These are phyloP conservation scores for Andinoacara biseriatus DNA, from an alignment of 2,113 vertebrate species.

Conservation along the genomic window DNA sequence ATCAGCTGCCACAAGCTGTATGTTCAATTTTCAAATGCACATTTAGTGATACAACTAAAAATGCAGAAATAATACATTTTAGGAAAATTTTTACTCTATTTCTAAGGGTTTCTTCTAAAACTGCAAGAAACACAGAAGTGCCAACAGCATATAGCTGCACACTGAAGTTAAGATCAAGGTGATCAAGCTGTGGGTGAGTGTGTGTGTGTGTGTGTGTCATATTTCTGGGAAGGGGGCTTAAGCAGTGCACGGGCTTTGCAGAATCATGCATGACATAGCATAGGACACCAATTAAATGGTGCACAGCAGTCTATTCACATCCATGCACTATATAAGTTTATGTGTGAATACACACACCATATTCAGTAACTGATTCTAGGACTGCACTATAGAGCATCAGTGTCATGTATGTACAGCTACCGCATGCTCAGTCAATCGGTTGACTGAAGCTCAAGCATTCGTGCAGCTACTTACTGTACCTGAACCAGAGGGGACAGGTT, in stretches of 20 bases:
- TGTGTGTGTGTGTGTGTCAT: neutral
- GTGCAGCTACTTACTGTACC: slow-evolving; percentile 81
- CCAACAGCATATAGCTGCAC: slow-evolving; percentile 35
- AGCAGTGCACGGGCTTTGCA: slow-evolving; percentile 53
- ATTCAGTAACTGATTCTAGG: slow-evolving; percentile 16
- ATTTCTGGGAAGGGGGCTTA: slow-evolving; percentile 34
- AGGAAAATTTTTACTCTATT: neutral
- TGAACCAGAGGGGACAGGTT: slow-evolving; percentile 83
- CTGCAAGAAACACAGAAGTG: slow-evolving; percentile 29
- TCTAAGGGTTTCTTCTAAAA: neutral
- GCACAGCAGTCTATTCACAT: slow-evolving; percentile 52
- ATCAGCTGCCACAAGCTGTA: neutral
- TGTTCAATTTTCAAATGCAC: neutral
- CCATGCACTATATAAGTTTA: slow-evolving; percentile 48
- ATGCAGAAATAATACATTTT: neutral
- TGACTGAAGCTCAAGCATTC: slow-evolving; percentile 69
- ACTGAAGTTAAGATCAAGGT: slow-evolving; percentile 6
- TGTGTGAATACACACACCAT: neutral
- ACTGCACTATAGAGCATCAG: slow-evolving; percentile 34
- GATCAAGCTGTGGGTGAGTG: neutral
- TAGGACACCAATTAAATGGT: slow-evolving; percentile 47
- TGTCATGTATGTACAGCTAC: slow-evolving; percentile 54
- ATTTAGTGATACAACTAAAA: neutral
- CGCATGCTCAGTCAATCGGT: slow-evolving; percentile 66
- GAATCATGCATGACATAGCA: slow-evolving; percentile 63